phyloP scores from a whole-genome alignment of 2,113 vertebrate species.

The Zapornia atra region DNA sequence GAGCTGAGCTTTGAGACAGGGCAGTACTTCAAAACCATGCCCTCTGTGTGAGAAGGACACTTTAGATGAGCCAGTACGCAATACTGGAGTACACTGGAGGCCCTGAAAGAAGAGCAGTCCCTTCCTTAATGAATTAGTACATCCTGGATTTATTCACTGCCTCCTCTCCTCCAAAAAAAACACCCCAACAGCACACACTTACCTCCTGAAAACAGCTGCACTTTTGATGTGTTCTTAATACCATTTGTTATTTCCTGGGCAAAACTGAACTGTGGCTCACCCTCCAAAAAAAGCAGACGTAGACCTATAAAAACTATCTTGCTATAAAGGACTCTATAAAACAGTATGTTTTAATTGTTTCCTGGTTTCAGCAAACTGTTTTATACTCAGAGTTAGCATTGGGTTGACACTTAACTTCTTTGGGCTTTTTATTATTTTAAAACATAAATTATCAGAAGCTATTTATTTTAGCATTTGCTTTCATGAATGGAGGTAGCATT shows the following conservation, averaged over 20 bases:
- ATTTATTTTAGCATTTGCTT: slow-evolving; percentile 50
- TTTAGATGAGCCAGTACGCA: background rate
- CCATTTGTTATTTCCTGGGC: slow-evolving; percentile 64
- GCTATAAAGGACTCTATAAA: slow-evolving; percentile 65
- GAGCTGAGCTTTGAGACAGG: background rate
- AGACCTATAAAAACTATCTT: slow-evolving; percentile 53
- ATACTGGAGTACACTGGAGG: background rate
- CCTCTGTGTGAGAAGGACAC: background rate
- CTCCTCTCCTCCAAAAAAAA: background rate
- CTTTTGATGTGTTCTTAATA: slow-evolving; percentile 25
- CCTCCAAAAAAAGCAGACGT: slow-evolving; percentile 17
- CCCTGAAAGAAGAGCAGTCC: background rate
- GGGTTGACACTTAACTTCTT: slow-evolving; percentile 59
- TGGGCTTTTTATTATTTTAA: slow-evolving; percentile 67
- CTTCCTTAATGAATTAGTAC: background rate
- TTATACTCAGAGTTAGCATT: slow-evolving; percentile 60
- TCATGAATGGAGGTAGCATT: slow-evolving; percentile 57
- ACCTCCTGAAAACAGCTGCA: background rate
- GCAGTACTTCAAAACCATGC: background rate
- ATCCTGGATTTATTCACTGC: background rate
- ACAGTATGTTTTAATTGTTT: slow-evolving; percentile 71
- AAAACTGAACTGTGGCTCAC: slow-evolving; percentile 66
- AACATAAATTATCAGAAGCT: slow-evolving; percentile 60
- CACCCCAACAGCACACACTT: background rate
- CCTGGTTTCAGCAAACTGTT: slow-evolving; percentile 66